Percentiles rank a stretch among this genome's conserved stretches.
phyloP scores from a whole-genome alignment of 2,797 vertebrate species.

The Sciurus vulgaris region DNA sequence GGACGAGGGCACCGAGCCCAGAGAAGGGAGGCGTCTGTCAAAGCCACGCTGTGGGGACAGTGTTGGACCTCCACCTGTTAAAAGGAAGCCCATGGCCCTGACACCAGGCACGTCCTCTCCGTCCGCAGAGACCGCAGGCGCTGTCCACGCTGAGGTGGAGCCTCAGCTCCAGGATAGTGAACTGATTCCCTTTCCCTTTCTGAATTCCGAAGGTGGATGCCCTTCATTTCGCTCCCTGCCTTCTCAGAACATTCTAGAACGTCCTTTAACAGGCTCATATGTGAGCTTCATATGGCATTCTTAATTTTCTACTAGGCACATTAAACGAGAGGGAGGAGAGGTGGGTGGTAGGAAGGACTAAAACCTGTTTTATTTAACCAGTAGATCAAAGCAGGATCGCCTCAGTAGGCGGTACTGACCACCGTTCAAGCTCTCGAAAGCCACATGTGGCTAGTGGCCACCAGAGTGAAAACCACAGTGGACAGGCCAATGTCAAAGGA shows the following conservation, averaged over 20 bases:
- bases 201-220: constrained; percentile 54
- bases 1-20: background rate
- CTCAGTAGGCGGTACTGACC: background rate
- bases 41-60: background rate
- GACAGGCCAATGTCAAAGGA: background rate
- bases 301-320: background rate
- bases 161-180: constrained; percentile 74
- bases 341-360: background rate
- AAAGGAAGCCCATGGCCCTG: background rate
- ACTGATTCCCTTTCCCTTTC: constrained; percentile 62
- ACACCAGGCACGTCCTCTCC: background rate
- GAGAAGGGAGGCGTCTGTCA: background rate
- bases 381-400: background rate
- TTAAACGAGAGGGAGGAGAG: background rate
- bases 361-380: constrained; percentile 2
- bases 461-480: background rate
- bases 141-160: constrained; percentile 74
- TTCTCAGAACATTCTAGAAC: constrained; percentile 10
- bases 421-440: background rate
- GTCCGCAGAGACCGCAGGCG: background rate
- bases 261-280: background rate
- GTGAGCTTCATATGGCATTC: background rate
- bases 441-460: background rate
- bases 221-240: background rate
- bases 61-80: background rate